phyloP scores from a whole-genome alignment of 2,888 invertebrate genomes.

The Netelia melanura region DNA sequence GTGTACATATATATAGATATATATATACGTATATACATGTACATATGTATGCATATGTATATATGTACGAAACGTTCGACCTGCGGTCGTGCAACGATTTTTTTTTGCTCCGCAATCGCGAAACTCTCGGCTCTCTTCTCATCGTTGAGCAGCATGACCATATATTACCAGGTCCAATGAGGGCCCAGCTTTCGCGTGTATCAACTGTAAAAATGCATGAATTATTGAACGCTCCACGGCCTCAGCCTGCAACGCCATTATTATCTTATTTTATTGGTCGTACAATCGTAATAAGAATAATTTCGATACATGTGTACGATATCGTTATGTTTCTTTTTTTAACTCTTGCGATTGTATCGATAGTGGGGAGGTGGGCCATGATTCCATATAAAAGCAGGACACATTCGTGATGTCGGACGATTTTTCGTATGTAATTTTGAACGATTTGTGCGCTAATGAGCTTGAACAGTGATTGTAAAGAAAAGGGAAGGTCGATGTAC shows the following conservation, averaged over 20 bases:
- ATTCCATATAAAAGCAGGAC: constrained; percentile 54
- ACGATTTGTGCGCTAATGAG: constrained; percentile 23
- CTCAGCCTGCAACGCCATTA: constrained; percentile 62
- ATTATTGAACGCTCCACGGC: constrained; percentile 65
- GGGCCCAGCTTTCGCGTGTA: constrained; percentile 66
- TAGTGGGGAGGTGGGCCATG: not conserved
- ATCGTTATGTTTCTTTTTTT: constrained; percentile 19
- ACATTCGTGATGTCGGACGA: constrained; percentile 58
- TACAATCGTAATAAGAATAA: constrained; percentile 70
- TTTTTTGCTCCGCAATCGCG: constrained; percentile 51
- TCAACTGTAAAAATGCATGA: constrained; percentile 70
- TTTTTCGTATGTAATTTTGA: constrained; percentile 36
- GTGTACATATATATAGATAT: not conserved
- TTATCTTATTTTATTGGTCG: constrained; percentile 71
- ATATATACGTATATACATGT: not conserved
- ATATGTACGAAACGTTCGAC: constrained; percentile 35
- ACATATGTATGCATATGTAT: not conserved
- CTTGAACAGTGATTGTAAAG: constrained; percentile 36
- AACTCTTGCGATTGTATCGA: constrained; percentile 1
- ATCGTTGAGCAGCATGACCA: constrained; percentile 44
- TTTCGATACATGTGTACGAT: constrained; percentile 59
- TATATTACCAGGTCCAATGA: constrained; percentile 68
- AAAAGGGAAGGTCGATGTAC: constrained; percentile 20
- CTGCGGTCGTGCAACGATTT: constrained; percentile 41
- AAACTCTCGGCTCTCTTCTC: constrained; percentile 43